Evolutionary conservation across 2,797 vertebrate species (phyloP).

Genomic region (Phoebastria nigripes): DNA sequence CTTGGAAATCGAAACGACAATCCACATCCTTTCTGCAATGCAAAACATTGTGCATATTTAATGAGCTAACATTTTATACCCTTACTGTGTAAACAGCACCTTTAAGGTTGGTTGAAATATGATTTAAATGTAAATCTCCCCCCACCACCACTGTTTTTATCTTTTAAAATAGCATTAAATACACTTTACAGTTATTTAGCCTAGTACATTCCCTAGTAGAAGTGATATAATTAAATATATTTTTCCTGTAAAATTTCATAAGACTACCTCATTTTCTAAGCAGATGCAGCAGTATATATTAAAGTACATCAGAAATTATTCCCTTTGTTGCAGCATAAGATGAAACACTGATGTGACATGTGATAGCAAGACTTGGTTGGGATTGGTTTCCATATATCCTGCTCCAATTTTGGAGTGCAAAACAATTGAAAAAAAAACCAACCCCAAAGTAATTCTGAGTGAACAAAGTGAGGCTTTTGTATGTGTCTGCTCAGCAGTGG

Average conservation of each 20-base stretch:
- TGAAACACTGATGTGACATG: not conserved
- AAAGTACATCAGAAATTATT: not conserved
- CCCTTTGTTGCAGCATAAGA: not conserved
- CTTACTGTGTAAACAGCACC: slow-evolving; percentile 54
- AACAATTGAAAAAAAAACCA: not conserved
- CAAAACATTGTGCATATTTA: slow-evolving; percentile 65
- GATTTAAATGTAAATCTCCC: slow-evolving; percentile 46
- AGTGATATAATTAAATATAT: slow-evolving; percentile 12
- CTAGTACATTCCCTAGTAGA: not conserved
- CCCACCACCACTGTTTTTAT: not conserved
- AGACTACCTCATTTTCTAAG: not conserved
- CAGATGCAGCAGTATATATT: not conserved
- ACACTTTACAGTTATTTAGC: slow-evolving; percentile 18
- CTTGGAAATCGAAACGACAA: slow-evolving; percentile 67
- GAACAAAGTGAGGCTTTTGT: not conserved
- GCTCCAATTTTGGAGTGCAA: not conserved
- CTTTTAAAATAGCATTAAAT: slow-evolving; percentile 34
- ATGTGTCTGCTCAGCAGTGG: not conserved
- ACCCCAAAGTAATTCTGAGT: not conserved
- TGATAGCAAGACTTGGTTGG: not conserved
- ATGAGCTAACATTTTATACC: slow-evolving; percentile 60
- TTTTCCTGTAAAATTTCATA: slow-evolving; percentile 26
- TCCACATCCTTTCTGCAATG: slow-evolving; percentile 64
- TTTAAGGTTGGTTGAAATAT: slow-evolving; percentile 53
- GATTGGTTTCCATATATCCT: not conserved